Base-by-base conservation (phyloP, 2,888 invertebrate genomes). In the Habroteleia sp. region DNA sequence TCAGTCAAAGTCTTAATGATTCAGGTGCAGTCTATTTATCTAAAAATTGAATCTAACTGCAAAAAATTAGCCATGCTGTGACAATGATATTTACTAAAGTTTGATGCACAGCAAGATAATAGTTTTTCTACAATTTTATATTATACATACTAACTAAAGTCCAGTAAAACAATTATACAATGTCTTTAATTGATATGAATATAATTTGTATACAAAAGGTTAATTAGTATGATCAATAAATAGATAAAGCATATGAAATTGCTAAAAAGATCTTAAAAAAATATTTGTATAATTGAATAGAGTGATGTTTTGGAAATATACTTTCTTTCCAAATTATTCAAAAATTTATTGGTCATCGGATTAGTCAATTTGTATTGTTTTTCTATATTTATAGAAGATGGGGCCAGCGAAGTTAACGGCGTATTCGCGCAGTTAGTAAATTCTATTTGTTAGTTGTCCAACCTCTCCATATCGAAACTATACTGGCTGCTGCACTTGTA, bases 381-480 rank as follows among this genome's bases (percentile, higher is more conserved):
- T n/a, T n/a, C n/a, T n/a, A n/a, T n/a, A n/a, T n/a, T n/a, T n/a
- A n/a, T 44, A 14, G 10, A 11, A 14, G 10, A 10, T 16, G 11
- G 20, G 25, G 8, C 35, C 6, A 17, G 14, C n/a, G 25, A 42
- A 46, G 35, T 69, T 31, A 52, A 37, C 52, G 52, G 33, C 46
- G 29, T 6, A 17, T 25, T 62, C 31, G 23, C 46, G 37, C 13
- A 56, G 31, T 35, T 23, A 37, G 25, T 48, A 52, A 58, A 11
- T 56, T 65, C 77, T 87, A 89, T 90, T 90, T 92, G 84, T 91
- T 91, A 84, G 89, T 88, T 33, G 93, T 93, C 91, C 93, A 93
- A 4, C 93, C 94, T 79, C 94, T 92, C 93, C 95, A 94, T 83
- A 96, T 91, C 62, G 95, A 96, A 37, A 93, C 94, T 78, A 96